Base-by-base conservation (phyloP, 1,140 invertebrate species). In the Hylaeus volcanicus region DNA sequence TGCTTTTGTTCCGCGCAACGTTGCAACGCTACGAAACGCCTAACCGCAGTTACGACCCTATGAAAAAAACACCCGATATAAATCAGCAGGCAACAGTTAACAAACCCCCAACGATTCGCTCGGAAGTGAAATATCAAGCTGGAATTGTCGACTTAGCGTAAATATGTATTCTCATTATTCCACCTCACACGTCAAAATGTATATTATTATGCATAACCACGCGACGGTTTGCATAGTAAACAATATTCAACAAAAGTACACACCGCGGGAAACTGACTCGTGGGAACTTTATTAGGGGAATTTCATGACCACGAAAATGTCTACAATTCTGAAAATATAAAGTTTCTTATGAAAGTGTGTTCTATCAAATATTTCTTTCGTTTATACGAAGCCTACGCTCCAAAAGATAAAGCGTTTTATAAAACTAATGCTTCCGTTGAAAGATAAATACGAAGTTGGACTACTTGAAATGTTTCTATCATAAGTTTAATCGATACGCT, bases 151-250 rank as follows among this genome's bases (percentile, higher is more conserved):
- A 6, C 5, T 66, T 45, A 37, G 1, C 48, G n/a, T 41, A 55
- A 66, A 66, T 56, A 56, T 53, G 41, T 15, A 56, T 58, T 71
- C 58, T 71, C 56, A 3, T 71, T 37, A 9, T 5, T 2, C 9
- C 43, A 15, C 43, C 12, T 60, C 8, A 1, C n/a, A 5, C 12
- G 5, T 48, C 12, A 39, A 70, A 53, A 14, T 14, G 66, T 70
- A 61, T 51, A 51, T 71, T 41, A 77, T 69, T 77, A 53, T 77
- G 56, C 43, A 53, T 61, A 53, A 70, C 71, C 55, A 26, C 15
- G 45, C 6, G 45, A 70, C 14, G 15, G 53, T 61, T 69, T 61
- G 66, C 56, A 71, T 71, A 41, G 14, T 43, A 15, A 71, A 70
- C 3, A 4, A n/a, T 14, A n/a, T 43, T 66, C 3, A 3, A 45